These are phyloP conservation scores for Petrolisthes manimaculis DNA, from an alignment of 2,888 invertebrate species.

Conservation along the genomic window DNA sequence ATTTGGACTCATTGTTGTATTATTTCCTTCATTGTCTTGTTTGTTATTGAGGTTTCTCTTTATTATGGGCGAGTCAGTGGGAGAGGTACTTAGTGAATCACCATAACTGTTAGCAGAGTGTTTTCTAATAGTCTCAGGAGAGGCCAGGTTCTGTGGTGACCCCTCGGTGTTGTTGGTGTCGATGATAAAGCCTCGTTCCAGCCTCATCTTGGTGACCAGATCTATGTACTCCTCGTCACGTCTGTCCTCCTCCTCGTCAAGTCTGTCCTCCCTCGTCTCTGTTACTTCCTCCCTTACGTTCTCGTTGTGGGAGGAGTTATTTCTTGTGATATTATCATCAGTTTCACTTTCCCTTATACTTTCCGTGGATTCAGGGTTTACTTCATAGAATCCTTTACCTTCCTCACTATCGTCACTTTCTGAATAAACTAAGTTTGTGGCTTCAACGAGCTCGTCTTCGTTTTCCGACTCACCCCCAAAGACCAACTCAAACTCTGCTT, in stretches of 20 bases:
- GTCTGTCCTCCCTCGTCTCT: neutral
- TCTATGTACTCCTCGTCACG: slow-evolving; percentile 20
- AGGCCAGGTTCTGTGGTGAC: neutral
- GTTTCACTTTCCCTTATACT: neutral
- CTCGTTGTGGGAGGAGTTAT: neutral
- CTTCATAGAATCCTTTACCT: slow-evolving; percentile 22
- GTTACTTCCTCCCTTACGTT: neutral
- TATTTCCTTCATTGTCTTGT: neutral
- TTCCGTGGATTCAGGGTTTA: neutral
- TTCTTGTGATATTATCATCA: neutral
- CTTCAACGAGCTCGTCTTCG: neutral
- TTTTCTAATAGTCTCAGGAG: neutral
- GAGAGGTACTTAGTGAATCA: neutral
- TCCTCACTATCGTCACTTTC: neutral
- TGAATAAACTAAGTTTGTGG: neutral
- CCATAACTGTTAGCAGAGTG: neutral
- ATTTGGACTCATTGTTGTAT: neutral
- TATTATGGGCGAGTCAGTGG: neutral
- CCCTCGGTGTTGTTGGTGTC: slow-evolving; percentile 1
- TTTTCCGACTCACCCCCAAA: neutral
- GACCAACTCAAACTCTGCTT: neutral
- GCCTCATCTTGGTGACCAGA: slow-evolving; percentile 33
- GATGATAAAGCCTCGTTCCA: slow-evolving; percentile 34
- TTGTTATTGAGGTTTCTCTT: neutral
- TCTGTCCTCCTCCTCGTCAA: neutral